phyloP scores from a whole-genome alignment of 2,113 vertebrate genomes.

The Rhineura floridana region DNA sequence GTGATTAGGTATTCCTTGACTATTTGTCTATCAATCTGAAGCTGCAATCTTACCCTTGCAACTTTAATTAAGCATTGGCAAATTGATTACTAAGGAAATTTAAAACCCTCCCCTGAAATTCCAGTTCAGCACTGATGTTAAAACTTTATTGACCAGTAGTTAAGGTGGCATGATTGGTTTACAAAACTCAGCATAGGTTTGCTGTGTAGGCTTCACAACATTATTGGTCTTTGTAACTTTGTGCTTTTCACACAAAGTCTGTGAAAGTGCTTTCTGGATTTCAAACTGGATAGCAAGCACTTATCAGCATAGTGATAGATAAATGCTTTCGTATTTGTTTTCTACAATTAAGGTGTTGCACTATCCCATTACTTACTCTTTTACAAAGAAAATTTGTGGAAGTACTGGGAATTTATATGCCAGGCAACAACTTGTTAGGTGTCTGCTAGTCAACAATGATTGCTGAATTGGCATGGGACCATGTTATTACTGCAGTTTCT shows the following conservation, averaged over 20 bases:
- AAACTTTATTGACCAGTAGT: neutral
- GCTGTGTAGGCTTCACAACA: neutral
- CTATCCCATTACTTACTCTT: neutral
- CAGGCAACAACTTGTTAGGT: neutral
- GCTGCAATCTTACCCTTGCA: no score
- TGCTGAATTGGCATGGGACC: constrained; percentile 32
- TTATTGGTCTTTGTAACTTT: neutral
- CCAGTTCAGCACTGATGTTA: neutral
- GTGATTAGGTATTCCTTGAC: no score
- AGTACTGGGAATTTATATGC: neutral
- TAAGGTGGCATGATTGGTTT: no score
- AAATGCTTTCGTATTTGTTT: neutral
- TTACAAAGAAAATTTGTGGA: neutral
- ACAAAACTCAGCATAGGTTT: neutral
- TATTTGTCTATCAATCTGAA: no score
- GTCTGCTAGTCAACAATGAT: neutral
- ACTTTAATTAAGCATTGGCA: no score
- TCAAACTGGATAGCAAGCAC: neutral
- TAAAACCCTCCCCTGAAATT: neutral
- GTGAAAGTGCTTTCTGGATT: neutral
- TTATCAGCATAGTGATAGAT: neutral
- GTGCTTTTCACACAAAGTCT: neutral
- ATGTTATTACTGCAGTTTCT: constrained; percentile 48
- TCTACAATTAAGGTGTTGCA: neutral
- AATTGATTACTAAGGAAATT: neutral